Evolutionary conservation across 1,140 invertebrate species (phyloP).

Genomic region (Macrotrachela quadricornifera): DNA sequence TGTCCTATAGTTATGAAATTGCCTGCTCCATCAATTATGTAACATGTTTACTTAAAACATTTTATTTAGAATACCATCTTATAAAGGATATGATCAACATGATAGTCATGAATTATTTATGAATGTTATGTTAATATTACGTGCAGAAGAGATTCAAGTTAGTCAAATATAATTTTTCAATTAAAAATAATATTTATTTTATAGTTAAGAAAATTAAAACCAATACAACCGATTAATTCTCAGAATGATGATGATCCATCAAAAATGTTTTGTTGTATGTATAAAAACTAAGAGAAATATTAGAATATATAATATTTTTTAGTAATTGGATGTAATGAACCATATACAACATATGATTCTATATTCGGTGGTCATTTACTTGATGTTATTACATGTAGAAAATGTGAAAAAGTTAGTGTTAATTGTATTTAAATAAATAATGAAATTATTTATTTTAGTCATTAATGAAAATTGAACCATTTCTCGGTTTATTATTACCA

Average conservation of each 20-base stretch:
- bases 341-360: conserved; percentile 45
- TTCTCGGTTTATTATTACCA: conserved; percentile 75
- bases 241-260: conserved; percentile 12
- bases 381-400: conserved; percentile 64
- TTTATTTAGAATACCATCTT: conserved; percentile 40
- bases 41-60: no score
- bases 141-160: conserved; percentile 36
- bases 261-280: no score
- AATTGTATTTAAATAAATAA: no score
- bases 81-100: conserved; percentile 73
- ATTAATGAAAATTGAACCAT: conserved; percentile 65
- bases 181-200: no score
- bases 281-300: conserved; percentile 39
- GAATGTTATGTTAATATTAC: conserved; percentile 61
- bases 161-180: conserved; percentile 10
- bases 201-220: conserved; percentile 11
- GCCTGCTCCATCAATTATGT: no score
- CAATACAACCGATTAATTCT: conserved; percentile 19
- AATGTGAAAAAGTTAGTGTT: conserved; percentile 39
- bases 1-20: no score
- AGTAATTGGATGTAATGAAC: not conserved
- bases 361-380: conserved; percentile 67
- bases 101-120: conserved; percentile 79
- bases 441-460: conserved; percentile 16
- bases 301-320: not conserved